Evolutionary conservation across 2,797 vertebrate species (phyloP).

Genomic region (Cyprinella venusta): DNA sequence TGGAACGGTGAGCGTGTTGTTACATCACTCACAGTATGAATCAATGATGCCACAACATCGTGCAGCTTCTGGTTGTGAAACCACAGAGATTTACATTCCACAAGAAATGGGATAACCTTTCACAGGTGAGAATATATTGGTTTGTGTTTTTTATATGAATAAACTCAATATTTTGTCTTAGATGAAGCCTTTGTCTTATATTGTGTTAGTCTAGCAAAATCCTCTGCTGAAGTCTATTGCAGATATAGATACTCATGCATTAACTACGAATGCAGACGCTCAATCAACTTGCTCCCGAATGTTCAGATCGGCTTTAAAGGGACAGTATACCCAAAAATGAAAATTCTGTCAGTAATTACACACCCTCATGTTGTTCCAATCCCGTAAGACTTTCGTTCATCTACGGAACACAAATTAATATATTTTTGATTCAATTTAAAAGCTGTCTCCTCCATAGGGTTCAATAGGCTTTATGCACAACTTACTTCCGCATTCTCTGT

Average conservation of each 20-base stretch:
- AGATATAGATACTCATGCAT: neutral
- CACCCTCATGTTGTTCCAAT: too few relatives aligned
- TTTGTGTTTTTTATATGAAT: neutral
- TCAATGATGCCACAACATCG: neutral
- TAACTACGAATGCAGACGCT: neutral
- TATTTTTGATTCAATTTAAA: too few relatives aligned
- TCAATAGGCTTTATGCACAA: too few relatives aligned
- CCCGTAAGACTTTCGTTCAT: too few relatives aligned
- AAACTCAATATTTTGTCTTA: neutral
- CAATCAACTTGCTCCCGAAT: neutral
- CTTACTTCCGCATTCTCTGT: too few relatives aligned
- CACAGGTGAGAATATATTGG: neutral
- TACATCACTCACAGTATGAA: neutral
- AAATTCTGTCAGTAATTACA: too few relatives aligned
- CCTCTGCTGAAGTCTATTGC: neutral
- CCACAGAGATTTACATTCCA: neutral
- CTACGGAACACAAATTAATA: too few relatives aligned
- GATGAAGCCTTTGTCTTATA: too few relatives aligned
- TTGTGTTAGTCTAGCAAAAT: too few relatives aligned
- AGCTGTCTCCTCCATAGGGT: too few relatives aligned
- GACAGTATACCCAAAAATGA: too few relatives aligned
- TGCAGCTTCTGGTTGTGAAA: neutral
- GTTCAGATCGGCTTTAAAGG: neutral
- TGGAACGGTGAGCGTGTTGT: neutral
- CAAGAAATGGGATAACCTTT: neutral